phyloP scores from a whole-genome alignment of 2,888 invertebrate genomes.

The Nephrotoma flavescens region DNA sequence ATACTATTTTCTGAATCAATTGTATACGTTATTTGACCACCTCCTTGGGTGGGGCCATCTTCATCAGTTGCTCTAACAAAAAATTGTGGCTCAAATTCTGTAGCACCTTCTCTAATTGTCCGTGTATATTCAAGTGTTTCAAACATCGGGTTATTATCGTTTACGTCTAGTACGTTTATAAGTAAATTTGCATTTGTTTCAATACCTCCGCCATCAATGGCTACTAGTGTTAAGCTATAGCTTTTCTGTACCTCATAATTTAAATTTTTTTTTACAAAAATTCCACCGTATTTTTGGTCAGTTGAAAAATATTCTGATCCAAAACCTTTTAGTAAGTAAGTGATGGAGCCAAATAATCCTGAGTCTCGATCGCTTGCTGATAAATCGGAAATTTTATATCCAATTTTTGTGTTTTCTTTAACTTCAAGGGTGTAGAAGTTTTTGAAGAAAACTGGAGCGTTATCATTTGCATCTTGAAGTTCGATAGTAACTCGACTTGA shows the following conservation, averaged over 20 bases:
- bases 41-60: slow-evolving; percentile 59
- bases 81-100: slow-evolving; percentile 64
- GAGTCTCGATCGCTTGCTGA: slow-evolving; percentile 59
- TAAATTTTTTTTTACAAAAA: slow-evolving; percentile 46
- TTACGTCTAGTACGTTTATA: slow-evolving; percentile 56
- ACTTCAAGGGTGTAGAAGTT: slow-evolving; percentile 49
- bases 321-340: slow-evolving; percentile 61
- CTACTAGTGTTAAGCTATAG: slow-evolving; percentile 65
- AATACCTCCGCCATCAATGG: slow-evolving; percentile 65
- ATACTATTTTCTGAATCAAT: slow-evolving; percentile 54
- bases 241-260: slow-evolving; percentile 70
- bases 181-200: slow-evolving; percentile 54
- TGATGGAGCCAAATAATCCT: slow-evolving; percentile 52
- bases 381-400: slow-evolving; percentile 47
- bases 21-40: slow-evolving; percentile 49
- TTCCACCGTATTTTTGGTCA: slow-evolving; percentile 46
- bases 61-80: slow-evolving; percentile 62
- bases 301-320: slow-evolving; percentile 64
- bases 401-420: slow-evolving; percentile 46
- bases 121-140: slow-evolving; percentile 54
- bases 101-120: slow-evolving; percentile 61
- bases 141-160: slow-evolving; percentile 62
- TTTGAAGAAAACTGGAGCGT: slow-evolving; percentile 52
- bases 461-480: slow-evolving; percentile 65
- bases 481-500: slow-evolving; percentile 45